Base-by-base conservation (phyloP, 2,797 vertebrate genomes). In the Coracias cyanogaster region DNA sequence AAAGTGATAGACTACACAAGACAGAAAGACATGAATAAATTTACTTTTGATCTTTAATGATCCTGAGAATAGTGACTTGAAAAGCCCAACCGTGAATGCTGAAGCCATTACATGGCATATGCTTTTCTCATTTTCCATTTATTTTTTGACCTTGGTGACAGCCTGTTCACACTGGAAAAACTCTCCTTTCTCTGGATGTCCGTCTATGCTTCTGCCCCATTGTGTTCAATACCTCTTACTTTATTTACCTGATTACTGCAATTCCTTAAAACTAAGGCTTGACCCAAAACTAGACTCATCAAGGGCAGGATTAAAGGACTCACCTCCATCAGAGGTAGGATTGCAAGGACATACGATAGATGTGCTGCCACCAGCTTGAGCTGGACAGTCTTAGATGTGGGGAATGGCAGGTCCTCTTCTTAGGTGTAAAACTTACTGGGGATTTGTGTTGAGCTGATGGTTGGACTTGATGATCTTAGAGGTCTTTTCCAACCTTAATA, bases 11-110 rank as follows among this genome's bases (percentile, higher is more conserved):
- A 65, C 45, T 70, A 28, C 48, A 60, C 4, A n/a, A 86, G 72
- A 82, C 18, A 93, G 85, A 95, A 90, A 1, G 16, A 51, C 64
- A 71, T 48, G 55, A 95, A 94, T 94, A 94, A 67, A 89, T 94
- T 95, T 90, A 33, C 89, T 84, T 94, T 91, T 96, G 58, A 58
- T 95, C 67, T 86, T 79, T 82, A 89, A 83, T 74, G 81, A 94
- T 78, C 78, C 70, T 86, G 45, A 84, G 70, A 88, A 83, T 6
- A 84, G 22, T 35, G 52, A 48, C 57, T 90, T 83, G 33, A 83
- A 93, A 93, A 93, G 29, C 20, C 52, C 64, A 51, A 5, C 58
- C 48, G 70, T 78, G 76, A 93, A 79, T 69, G 72, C 46, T 58
- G 48, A 91, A 93, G 51, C 33, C 61, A 78, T 83, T 69, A 49